These are phyloP conservation scores for Trinectes maculatus DNA, from an alignment of 2,113 vertebrate genomes.

Conservation along the genomic window DNA sequence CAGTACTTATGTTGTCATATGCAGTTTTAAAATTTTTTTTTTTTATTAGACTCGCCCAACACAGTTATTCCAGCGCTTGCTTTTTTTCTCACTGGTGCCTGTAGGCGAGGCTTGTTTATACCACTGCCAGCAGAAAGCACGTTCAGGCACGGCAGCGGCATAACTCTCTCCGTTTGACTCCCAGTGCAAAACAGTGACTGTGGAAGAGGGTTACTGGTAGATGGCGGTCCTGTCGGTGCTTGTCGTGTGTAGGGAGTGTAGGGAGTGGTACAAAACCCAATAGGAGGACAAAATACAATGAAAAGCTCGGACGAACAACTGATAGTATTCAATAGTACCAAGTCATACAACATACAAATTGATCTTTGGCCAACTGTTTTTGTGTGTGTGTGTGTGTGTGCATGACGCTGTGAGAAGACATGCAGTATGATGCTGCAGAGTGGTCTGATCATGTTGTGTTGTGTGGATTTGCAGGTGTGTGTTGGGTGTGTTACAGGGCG, in stretches of 20 bases:
- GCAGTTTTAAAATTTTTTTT: neutral
- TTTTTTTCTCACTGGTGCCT: constrained; percentile 36
- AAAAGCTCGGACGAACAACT: neutral
- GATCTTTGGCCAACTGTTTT: neutral
- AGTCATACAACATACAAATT: neutral
- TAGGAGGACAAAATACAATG: neutral
- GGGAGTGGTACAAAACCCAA: neutral
- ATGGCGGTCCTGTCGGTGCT: constrained; percentile 41
- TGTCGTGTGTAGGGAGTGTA: too few species aligned
- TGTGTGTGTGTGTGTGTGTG: neutral
- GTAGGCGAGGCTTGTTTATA: constrained; percentile 48
- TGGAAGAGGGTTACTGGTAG: constrained; percentile 5
- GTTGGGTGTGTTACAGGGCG: constrained; percentile 12
- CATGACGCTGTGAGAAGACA: too few species aligned
- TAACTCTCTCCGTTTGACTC: constrained; percentile 34
- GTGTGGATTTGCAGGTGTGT: neutral
- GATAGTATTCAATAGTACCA: neutral
- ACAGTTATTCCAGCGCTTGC: constrained; percentile 18
- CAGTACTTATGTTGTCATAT: constrained; percentile 9
- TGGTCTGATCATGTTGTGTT: neutral
- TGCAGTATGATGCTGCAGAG: neutral
- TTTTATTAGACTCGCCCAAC: constrained; percentile 22
- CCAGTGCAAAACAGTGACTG: constrained; percentile 22
- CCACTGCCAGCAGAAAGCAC: constrained; percentile 47
- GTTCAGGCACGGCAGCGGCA: constrained; percentile 49